phyloP scores from a whole-genome alignment of 30 jellyfish, hydroid and myxozoan species.

The Cassiopea xamachana region DNA sequence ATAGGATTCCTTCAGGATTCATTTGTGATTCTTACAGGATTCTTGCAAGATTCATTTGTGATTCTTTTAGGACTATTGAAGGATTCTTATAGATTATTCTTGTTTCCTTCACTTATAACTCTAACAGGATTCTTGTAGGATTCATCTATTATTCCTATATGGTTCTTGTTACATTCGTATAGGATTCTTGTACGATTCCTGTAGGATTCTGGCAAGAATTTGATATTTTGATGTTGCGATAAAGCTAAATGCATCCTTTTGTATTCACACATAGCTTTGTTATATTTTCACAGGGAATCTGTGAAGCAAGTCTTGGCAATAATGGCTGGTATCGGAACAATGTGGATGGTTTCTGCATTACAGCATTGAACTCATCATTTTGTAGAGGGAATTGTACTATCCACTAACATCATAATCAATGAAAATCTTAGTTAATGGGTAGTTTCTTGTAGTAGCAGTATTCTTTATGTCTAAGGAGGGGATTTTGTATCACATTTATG shows the following conservation, averaged over 20 bases:
- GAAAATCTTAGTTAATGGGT: not conserved
- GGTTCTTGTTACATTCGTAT: too few species aligned
- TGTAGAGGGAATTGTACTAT: slow-evolving; percentile 2
- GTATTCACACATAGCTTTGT: not conserved
- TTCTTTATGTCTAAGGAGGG: not conserved
- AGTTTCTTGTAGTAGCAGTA: not conserved
- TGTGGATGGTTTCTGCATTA: slow-evolving; percentile 77
- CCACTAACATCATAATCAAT: not conserved
- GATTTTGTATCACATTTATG: not conserved
- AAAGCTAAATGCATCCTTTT: not conserved
- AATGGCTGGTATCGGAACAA: slow-evolving; percentile 78
- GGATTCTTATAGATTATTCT: too few species aligned
- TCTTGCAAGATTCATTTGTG: too few species aligned
- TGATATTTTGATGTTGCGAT: too few species aligned
- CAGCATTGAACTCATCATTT: slow-evolving; percentile 66
- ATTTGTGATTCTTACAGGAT: too few species aligned
- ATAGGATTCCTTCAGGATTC: too few species aligned
- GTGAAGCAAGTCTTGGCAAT: slow-evolving; percentile 78
- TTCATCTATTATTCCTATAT: too few species aligned
- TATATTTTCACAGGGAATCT: slow-evolving; percentile 68
- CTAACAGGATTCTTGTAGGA: too few species aligned
- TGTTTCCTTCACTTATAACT: too few species aligned
- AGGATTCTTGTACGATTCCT: too few species aligned
- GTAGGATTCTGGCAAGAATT: too few species aligned
- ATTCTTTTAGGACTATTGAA: too few species aligned